Conservation (phyloP, 1,140 invertebrate genomes). For the Arctopsyche grandis region DNA sequence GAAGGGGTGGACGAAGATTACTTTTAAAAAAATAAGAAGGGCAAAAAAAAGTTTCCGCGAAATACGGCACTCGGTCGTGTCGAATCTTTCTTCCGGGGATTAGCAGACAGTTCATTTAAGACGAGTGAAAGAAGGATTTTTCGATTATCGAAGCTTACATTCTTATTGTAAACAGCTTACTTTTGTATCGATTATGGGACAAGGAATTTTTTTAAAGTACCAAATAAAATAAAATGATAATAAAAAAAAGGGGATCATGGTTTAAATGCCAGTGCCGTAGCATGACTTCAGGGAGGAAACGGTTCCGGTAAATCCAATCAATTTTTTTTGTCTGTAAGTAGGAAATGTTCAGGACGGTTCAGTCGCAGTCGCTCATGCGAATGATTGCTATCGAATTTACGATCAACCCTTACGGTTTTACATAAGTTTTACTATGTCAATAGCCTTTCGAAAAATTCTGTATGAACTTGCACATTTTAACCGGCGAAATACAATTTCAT, state of each 20-base stretch:
- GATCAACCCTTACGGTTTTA: background rate
- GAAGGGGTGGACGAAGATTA: conserved; percentile 15
- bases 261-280: background rate
- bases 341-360: background rate
- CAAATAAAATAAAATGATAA: too few species aligned
- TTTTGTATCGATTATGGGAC: conserved; percentile 3
- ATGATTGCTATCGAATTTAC: conserved; percentile 12
- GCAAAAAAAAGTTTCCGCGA: background rate
- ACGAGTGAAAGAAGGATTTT: conserved; percentile 1
- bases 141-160: conserved; percentile 6
- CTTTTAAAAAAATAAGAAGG: background rate
- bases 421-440: background rate
- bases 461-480: too few species aligned
- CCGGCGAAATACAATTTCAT: too few species aligned
- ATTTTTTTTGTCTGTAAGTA: conserved; percentile 4
- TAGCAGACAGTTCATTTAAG: conserved; percentile 20
- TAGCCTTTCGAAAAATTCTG: too few species aligned
- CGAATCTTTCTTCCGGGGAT: conserved; percentile 13
- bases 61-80: background rate
- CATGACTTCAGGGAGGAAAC: background rate
- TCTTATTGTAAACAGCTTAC: conserved; percentile 3
- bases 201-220: background rate
- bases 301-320: conserved; percentile 5
- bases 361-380: background rate
- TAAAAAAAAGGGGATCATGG: too few species aligned